Evolutionary conservation across 2,113 vertebrate species (phyloP), one percentile per base, ranked within the genome.

Genomic region (Neotragus moschatus): DNA sequence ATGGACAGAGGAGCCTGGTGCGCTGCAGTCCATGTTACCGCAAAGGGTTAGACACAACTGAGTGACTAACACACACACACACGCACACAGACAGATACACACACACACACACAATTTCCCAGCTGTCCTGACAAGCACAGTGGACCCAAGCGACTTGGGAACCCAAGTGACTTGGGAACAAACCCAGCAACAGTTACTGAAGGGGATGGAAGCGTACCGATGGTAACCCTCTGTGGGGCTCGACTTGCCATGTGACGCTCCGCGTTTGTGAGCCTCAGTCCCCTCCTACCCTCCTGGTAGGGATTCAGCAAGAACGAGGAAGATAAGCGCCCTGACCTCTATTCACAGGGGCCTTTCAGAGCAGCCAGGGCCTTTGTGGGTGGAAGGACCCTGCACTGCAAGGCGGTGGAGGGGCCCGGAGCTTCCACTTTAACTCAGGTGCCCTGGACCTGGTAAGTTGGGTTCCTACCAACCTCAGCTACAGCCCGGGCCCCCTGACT

Each of bases 381-480:
- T 0, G 3, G 39, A 17, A 11, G 45, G 43, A 10, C 10, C 26
- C 36, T 10, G 12, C 26, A 0, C 23, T 0, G 7, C 49, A 26
- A 33, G 25, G 3, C 2, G 12, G 70, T 0, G 0, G 36, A 25
- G 61, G 7, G 56, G 5, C 19, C 56, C 0, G 17, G 28, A 9
- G 30, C 17, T 25, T 10, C 63, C 33, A 26, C 66, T 14, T 26
- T 25, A 12, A 47, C 33, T 19, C 15, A 5, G 82, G 60, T 1
- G 85, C 70, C 19, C 26, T 0, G 0, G 81, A 21, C n/a, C 81
- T 0, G 33, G 3, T 1, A 13, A 14, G 11, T 1, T 0, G 36
- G 4, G 33, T 5, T 75, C 55, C 23, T 3, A 60, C 9, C 0
- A 0, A 2, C 30, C 73, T n/a, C 0, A 0, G 45, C n/a, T 45